These are phyloP conservation scores for Poecile montanus DNA, from an alignment of 2,797 vertebrate genomes.

Conservation along the genomic window DNA sequence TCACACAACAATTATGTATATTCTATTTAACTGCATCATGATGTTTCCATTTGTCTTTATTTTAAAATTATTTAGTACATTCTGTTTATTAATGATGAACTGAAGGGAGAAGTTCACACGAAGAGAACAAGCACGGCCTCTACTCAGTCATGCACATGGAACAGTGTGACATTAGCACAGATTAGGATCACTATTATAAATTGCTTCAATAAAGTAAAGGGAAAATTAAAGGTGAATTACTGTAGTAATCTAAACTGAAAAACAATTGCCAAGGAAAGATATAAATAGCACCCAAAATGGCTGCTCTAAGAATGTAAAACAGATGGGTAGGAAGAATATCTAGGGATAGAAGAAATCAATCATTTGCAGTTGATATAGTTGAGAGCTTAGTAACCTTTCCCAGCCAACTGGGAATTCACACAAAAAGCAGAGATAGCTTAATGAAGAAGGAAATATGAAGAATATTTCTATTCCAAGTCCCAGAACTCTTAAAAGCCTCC, in stretches of 20 bases:
- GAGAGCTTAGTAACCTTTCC: background rate
- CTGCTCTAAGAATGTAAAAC: background rate
- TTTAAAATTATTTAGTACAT: background rate
- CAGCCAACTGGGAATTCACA: background rate
- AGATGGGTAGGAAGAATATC: background rate
- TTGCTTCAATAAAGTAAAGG: background rate
- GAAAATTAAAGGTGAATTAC: slow-evolving; percentile 32
- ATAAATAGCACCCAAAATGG: background rate
- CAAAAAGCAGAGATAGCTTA: background rate
- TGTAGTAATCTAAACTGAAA: background rate
- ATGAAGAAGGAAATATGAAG: background rate
- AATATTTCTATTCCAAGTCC: background rate
- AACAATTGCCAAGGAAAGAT: background rate
- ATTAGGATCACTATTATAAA: background rate
- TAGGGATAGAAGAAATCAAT: background rate
- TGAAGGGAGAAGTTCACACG: background rate
- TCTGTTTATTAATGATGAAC: background rate
- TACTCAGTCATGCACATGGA: background rate
- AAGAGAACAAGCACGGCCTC: background rate
- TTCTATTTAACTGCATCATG: background rate
- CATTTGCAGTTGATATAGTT: background rate
- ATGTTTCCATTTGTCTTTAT: background rate
- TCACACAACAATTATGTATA: background rate
- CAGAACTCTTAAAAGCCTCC: background rate
- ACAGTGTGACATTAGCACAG: background rate